These are phyloP conservation scores for Elephantulus edwardii DNA, from an alignment of 2,113 vertebrate genomes.

Conservation along the genomic window DNA sequence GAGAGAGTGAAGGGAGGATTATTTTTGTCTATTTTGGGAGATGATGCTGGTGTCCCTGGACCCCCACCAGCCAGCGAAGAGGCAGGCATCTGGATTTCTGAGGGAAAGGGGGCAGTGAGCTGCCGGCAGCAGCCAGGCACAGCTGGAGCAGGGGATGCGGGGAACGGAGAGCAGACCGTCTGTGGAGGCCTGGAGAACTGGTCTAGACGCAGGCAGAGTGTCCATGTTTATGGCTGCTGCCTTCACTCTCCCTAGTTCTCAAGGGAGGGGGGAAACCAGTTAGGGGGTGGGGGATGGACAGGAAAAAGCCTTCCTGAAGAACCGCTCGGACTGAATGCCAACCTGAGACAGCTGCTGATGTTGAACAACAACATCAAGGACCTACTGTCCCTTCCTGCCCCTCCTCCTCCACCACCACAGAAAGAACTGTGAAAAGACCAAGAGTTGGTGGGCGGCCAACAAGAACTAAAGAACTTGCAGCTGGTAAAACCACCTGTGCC, in stretches of 20 bases:
- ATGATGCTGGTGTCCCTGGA: constrained; percentile 50
- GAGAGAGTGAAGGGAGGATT: constrained; percentile 34
- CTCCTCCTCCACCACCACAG: constrained; percentile 84
- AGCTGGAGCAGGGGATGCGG: neutral
- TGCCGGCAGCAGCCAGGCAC: neutral
- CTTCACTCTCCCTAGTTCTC: constrained; percentile 70
- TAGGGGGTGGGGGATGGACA: neutral
- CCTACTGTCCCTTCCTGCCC: constrained; percentile 88
- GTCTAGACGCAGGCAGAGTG: neutral
- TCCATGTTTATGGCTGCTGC: constrained; percentile 58
- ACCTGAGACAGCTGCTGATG: constrained; percentile 89
- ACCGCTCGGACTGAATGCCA: constrained; percentile 84
- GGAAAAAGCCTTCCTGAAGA: constrained; percentile 82
- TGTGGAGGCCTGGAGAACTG: neutral
- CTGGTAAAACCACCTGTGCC: constrained; percentile 90
- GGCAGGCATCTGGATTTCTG: neutral
- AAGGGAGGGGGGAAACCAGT: constrained; percentile 60
- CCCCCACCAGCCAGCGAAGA: constrained; percentile 30
- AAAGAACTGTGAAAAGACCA: constrained; percentile 89
- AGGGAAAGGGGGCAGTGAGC: neutral
- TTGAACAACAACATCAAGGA: constrained; percentile 85
- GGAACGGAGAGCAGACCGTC: neutral
- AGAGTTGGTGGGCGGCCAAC: constrained; percentile 87
- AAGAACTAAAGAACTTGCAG: constrained; percentile 90
- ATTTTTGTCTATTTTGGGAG: constrained; percentile 69